These are phyloP conservation scores for Candoia aspera DNA, from an alignment of 2,113 vertebrate genomes.

Conservation along the genomic window DNA sequence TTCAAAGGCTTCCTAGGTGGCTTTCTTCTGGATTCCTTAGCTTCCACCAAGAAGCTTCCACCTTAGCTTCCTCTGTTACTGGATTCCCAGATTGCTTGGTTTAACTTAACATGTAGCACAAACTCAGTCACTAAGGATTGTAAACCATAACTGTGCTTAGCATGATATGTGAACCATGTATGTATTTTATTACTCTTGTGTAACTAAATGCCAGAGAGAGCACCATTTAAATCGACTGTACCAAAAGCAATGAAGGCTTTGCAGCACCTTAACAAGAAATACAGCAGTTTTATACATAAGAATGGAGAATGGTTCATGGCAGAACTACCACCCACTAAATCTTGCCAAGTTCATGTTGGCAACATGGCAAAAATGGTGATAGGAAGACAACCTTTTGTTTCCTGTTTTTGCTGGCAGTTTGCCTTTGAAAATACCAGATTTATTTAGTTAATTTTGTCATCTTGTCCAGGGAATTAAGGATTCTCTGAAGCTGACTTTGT, in stretches of 20 bases:
- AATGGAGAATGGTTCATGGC: not conserved
- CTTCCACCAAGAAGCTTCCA: not conserved
- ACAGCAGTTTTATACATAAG: not conserved
- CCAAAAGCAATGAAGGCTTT: not conserved
- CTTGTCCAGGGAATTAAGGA: too few relatives aligned
- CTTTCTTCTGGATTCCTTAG: not conserved
- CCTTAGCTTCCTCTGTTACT: too few relatives aligned
- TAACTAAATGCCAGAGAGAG: not conserved
- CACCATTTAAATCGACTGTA: not conserved
- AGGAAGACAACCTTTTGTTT: not conserved
- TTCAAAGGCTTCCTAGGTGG: not conserved
- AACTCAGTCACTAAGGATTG: not conserved
- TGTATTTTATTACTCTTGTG: not conserved
- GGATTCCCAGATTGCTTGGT: not conserved
- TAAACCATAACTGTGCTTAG: not conserved
- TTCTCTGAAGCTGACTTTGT: too few relatives aligned
- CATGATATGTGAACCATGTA: not conserved
- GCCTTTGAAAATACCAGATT: not conserved
- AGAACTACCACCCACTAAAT: not conserved
- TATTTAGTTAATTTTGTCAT: not conserved
- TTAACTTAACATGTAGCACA: not conserved
- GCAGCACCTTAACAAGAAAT: not conserved
- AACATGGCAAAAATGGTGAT: not conserved
- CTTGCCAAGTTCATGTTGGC: not conserved
- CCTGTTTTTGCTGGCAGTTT: not conserved